Percentiles rank a stretch among this genome's conserved stretches.
Evolutionary conservation across 2,113 vertebrate species (phyloP).

Genomic region (Ctenomys sociabilis): DNA sequence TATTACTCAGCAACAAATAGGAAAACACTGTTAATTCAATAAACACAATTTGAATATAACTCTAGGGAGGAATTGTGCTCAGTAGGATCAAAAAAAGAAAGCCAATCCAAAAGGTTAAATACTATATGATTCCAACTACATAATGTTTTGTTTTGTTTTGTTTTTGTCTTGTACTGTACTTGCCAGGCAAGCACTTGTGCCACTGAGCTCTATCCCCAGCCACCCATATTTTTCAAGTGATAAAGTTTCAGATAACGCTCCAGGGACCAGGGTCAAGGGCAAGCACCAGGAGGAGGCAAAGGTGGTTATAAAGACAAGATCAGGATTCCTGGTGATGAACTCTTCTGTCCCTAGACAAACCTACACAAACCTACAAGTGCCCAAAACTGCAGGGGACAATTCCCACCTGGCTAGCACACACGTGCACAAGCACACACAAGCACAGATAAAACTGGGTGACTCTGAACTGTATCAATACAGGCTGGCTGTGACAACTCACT

Average conservation of each 20-base stretch:
- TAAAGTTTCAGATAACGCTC: not conserved
- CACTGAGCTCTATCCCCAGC: no score
- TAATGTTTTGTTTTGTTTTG: not conserved
- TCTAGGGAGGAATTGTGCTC: not conserved
- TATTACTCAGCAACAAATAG: not conserved
- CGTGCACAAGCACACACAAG: not conserved
- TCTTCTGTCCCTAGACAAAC: not conserved
- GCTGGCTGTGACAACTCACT: not conserved
- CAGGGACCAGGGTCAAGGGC: no score
- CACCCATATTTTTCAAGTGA: not conserved
- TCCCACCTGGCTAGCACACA: not conserved
- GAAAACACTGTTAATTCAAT: not conserved
- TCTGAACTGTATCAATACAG: not conserved
- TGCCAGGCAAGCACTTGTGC: no score
- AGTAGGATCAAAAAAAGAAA: not conserved
- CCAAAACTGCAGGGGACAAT: not conserved
- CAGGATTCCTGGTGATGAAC: not conserved
- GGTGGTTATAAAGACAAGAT: not conserved
- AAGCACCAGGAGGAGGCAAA: no score
- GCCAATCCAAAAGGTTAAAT: not conserved
- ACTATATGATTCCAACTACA: not conserved
- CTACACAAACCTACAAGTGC: not conserved
- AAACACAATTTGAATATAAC: not conserved
- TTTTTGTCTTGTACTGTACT: no score
- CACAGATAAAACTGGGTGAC: not conserved